Conservation (phyloP, 2,797 vertebrate species). For the Rhincodon typus region DNA sequence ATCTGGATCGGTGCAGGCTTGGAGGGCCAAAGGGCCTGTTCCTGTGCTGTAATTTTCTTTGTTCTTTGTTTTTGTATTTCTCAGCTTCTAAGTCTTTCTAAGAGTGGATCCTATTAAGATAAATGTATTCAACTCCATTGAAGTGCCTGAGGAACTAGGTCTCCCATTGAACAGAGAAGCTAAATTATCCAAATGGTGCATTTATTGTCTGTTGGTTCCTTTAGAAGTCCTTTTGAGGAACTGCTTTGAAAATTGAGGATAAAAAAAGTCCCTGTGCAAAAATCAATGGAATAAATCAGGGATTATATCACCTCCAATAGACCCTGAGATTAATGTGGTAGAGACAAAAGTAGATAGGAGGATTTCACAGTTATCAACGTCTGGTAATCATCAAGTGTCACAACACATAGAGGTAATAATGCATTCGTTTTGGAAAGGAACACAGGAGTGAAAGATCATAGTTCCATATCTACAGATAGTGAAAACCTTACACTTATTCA, state of each 20-base stretch:
- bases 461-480: background rate
- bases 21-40: too few species aligned
- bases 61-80: too few species aligned
- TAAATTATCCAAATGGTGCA: background rate
- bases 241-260: background rate
- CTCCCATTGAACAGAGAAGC: background rate
- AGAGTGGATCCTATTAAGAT: background rate
- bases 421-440: background rate
- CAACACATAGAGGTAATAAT: background rate
- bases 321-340: background rate
- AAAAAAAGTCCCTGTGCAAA: background rate
- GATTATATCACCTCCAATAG: background rate
- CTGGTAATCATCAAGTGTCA: background rate
- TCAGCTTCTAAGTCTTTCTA: background rate
- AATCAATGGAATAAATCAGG: background rate
- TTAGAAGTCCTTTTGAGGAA: background rate
- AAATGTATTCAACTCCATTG: background rate
- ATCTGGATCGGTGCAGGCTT: too few species aligned
- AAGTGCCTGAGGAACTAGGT: background rate
- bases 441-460: background rate
- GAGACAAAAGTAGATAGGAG: background rate
- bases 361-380: background rate
- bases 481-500: background rate
- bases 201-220: background rate
- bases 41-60: too few species aligned